Evolutionary conservation across 2,113 vertebrate species (phyloP).

Genomic region (Prolemur simus): DNA sequence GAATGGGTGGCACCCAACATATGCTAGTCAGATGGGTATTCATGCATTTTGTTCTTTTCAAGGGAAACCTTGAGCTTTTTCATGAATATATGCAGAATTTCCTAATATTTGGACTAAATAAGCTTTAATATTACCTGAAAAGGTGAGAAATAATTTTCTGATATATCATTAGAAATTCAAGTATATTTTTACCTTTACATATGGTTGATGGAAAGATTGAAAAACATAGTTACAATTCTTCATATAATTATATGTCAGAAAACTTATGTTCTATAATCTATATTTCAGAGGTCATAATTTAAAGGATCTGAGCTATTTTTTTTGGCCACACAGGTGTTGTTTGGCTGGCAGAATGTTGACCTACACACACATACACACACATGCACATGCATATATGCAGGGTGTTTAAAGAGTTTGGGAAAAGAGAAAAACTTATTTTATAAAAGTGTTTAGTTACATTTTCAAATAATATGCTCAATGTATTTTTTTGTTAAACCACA

Average conservation of each 20-base stretch:
- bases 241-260: not conserved
- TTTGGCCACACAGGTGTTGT: not conserved
- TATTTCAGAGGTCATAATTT: not conserved
- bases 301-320: not conserved
- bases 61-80: not conserved
- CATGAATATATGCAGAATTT: not conserved
- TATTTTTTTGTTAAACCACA: not conserved
- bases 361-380: not conserved
- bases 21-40: not conserved
- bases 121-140: not conserved
- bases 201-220: not conserved
- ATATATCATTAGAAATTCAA: not conserved
- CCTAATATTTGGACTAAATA: not conserved
- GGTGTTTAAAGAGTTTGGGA: not conserved
- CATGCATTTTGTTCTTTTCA: not conserved
- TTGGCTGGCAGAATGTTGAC: not conserved
- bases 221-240: not conserved
- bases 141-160: not conserved
- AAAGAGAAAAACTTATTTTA: not conserved
- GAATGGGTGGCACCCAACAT: not conserved
- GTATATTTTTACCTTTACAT: not conserved
- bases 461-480: not conserved
- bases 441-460: not conserved
- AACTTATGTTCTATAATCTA: not conserved
- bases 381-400: not conserved